Evolutionary conservation across 2,113 vertebrate genomes (phyloP).

Genomic region (Psammodynastes pulverulentus): DNA sequence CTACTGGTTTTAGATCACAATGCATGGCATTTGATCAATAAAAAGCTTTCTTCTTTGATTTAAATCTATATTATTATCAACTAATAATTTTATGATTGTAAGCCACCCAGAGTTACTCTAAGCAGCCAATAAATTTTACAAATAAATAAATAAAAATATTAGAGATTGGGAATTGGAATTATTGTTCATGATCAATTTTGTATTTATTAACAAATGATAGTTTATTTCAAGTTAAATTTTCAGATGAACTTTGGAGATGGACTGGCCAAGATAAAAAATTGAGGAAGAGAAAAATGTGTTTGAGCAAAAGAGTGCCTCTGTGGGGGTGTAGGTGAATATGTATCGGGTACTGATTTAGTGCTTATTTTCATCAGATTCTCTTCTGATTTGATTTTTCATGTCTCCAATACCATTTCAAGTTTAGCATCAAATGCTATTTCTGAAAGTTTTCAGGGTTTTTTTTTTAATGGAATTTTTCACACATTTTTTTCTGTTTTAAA

Average conservation of each 20-base stretch:
- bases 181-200: not conserved
- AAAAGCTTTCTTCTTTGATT: not conserved
- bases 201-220: not conserved
- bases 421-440: not conserved
- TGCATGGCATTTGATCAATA: constrained; percentile 11
- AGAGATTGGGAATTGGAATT: not conserved
- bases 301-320: too few species aligned
- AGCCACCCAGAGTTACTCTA: too few species aligned
- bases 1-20: not conserved
- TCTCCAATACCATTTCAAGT: not conserved
- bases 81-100: too few species aligned
- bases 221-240: not conserved
- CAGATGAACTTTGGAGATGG: not conserved
- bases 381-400: not conserved
- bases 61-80: not conserved
- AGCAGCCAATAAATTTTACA: too few species aligned
- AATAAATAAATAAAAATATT: not conserved
- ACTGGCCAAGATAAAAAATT: too few species aligned
- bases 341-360: too few species aligned
- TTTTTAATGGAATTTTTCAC: not conserved
- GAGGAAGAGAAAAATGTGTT: too few species aligned
- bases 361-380: too few species aligned
- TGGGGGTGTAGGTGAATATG: too few species aligned
- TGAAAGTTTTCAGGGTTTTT: not conserved
- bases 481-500: too few species aligned